phyloP scores from a whole-genome alignment of 2,113 vertebrate genomes.

The Actenoides lindsayi region DNA sequence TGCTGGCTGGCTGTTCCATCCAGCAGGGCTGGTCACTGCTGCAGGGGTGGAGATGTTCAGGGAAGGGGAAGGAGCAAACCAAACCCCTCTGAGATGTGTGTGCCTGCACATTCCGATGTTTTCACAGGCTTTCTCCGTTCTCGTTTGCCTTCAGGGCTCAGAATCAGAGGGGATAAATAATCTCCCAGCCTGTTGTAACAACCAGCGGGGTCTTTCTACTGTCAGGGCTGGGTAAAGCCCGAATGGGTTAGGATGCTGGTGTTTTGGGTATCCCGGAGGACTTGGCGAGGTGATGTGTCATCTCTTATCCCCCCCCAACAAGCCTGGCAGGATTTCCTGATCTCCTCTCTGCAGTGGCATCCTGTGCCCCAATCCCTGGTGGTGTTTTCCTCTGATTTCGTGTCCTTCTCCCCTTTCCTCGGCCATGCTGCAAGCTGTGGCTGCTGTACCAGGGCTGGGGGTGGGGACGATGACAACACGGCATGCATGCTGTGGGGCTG shows the following conservation, averaged over 20 bases:
- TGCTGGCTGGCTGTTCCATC: background rate
- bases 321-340: background rate
- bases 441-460: background rate
- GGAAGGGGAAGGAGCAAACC: background rate
- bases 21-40: background rate
- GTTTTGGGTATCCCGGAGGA: background rate
- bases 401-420: background rate
- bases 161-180: background rate
- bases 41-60: background rate
- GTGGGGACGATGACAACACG: no score
- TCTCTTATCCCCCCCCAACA: background rate
- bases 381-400: background rate
- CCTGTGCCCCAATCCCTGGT: background rate
- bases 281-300: background rate
- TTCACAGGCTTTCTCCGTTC: background rate
- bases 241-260: background rate
- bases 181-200: background rate
- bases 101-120: rapidly evolving
- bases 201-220: background rate
- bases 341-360: background rate
- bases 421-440: background rate
- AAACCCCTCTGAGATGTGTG: background rate
- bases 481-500: no score
- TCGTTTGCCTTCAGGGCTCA: background rate
- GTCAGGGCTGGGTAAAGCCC: background rate